A percentile compares a stretch with the other conserved stretches of the same genome.
phyloP scores from a whole-genome alignment of 2,797 vertebrate species.

The Phaenicophaeus curvirostris region DNA sequence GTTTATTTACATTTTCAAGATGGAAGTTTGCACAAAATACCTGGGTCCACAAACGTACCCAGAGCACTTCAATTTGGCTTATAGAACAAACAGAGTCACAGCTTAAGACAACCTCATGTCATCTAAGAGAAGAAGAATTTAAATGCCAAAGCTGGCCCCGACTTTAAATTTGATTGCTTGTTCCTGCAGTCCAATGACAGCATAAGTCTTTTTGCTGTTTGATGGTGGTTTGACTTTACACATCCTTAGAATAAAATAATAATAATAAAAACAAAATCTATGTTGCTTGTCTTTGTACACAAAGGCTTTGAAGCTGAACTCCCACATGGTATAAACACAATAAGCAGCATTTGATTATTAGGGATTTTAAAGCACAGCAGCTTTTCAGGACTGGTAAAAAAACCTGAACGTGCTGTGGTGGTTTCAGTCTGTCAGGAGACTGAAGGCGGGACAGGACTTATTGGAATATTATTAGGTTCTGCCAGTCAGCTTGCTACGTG shows the following conservation, averaged over 20 bases:
- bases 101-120: not conserved
- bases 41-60: not conserved
- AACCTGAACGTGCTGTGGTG: not conserved
- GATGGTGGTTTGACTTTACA: not conserved
- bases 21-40: not conserved
- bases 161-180: not conserved
- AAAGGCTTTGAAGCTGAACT: constrained; percentile 7
- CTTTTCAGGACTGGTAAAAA: not conserved
- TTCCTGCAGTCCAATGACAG: not conserved
- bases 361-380: not conserved
- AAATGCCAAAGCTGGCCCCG: not conserved
- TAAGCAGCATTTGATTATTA: not conserved
- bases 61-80: not conserved
- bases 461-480: not conserved
- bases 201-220: not conserved
- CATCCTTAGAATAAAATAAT: not conserved
- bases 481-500: not conserved
- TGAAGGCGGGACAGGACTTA: not conserved
- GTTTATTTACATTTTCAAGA: not conserved
- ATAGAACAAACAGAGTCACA: not conserved
- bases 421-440: not conserved
- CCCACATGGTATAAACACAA: not conserved
- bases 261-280: not conserved
- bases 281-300: not conserved
- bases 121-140: not conserved